Percentiles rank a stretch among this genome's conserved stretches.
These are phyloP conservation scores for Mandrillus leucophaeus DNA, from an alignment of 2,113 vertebrate species.

Conservation along the genomic window DNA sequence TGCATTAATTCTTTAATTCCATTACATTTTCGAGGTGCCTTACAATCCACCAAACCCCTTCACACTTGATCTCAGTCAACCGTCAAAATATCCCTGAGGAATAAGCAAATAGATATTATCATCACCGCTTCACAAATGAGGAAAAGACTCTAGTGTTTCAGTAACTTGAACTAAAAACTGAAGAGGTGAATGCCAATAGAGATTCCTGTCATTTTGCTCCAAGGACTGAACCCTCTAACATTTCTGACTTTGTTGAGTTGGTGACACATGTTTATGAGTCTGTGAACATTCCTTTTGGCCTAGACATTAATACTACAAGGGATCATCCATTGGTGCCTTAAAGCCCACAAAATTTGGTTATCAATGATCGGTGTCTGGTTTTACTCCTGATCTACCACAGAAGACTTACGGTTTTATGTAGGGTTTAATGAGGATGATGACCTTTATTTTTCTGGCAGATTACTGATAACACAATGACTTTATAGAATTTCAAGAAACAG, in stretches of 20 bases:
- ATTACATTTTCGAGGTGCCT: not conserved
- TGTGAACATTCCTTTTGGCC: not conserved
- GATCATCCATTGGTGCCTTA: not conserved
- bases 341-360: not conserved
- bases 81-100: not conserved
- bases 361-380: not conserved
- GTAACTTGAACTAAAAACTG: not conserved
- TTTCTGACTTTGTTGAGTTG: not conserved
- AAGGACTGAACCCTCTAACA: not conserved
- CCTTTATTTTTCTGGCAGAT: not conserved
- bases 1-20: constrained; percentile 27
- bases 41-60: not conserved
- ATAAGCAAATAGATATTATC: constrained; percentile 30
- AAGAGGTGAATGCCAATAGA: not conserved
- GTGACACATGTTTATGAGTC: not conserved
- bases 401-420: not conserved
- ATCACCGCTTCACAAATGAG: not conserved
- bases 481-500: constrained; percentile 6
- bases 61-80: not conserved
- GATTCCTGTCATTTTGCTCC: not conserved
- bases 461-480: not conserved
- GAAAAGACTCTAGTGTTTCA: not conserved
- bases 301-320: not conserved
- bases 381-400: not conserved
- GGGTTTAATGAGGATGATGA: not conserved